Percentiles rank a stretch among this genome's conserved stretches.
Conservation (phyloP, 1,140 invertebrate species). For the Drosophila pallidifrons region DNA sequence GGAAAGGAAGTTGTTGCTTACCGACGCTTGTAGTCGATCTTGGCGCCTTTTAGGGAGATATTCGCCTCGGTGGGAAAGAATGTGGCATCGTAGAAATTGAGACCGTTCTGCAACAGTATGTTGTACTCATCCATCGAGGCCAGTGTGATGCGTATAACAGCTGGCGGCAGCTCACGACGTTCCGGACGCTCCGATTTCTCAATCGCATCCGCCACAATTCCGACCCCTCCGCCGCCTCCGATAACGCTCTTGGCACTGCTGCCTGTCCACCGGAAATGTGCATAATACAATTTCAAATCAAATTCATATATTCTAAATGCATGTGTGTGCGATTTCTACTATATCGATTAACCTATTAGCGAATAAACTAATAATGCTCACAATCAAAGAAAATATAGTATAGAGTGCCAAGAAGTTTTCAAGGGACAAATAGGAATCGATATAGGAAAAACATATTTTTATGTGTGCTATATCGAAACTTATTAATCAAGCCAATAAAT, state of each 20-base stretch:
- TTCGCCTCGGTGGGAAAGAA: slow-evolving; percentile 93
- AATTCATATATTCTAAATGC: too few species aligned
- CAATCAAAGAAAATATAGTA: too few species aligned
- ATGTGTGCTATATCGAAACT: too few species aligned
- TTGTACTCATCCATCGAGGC: slow-evolving; percentile 93
- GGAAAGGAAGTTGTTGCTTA: slow-evolving; percentile 54
- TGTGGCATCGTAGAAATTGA: slow-evolving; percentile 94
- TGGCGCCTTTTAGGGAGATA: slow-evolving; percentile 86
- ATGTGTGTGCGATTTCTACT: too few species aligned
- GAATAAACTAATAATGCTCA: too few species aligned
- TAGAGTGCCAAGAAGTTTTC: too few species aligned
- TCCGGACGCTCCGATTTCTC: slow-evolving; percentile 86
- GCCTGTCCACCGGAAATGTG: not conserved
- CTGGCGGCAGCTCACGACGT: slow-evolving; percentile 85
- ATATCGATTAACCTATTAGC: too few species aligned
- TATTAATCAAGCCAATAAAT: too few species aligned
- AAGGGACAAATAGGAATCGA: too few species aligned
- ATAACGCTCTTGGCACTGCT: slow-evolving; percentile 59
- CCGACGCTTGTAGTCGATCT: slow-evolving; percentile 86
- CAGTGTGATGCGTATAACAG: slow-evolving; percentile 90
- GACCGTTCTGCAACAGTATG: slow-evolving; percentile 91
- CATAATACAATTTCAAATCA: too few species aligned
- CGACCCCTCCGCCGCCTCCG: not conserved
- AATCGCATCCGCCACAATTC: slow-evolving; percentile 67
- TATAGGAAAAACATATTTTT: too few species aligned